Conservation (phyloP, 2,888 invertebrate species). For the Synanthedon tipuliformis region DNA sequence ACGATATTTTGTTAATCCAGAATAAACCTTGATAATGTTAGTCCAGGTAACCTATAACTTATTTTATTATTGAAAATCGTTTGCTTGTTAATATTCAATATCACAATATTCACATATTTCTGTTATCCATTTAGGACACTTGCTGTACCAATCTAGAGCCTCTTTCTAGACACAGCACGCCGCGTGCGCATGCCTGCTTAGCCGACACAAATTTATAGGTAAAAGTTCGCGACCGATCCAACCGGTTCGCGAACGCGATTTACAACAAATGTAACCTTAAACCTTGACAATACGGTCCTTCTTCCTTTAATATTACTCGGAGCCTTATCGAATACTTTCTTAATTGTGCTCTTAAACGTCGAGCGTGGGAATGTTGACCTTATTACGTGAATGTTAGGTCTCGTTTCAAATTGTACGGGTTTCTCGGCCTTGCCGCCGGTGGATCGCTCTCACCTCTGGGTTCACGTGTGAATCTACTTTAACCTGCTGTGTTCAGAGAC, state of each 20-base stretch:
- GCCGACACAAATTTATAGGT: slow-evolving; percentile 70
- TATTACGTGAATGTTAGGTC: slow-evolving; percentile 39
- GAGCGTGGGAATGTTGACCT: slow-evolving; percentile 51
- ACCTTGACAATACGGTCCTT: slow-evolving; percentile 28
- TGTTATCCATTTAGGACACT: no score
- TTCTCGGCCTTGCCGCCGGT: slow-evolving; percentile 65
- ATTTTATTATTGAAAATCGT: no score
- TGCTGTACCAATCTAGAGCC: neutral
- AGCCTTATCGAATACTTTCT: slow-evolving; percentile 65
- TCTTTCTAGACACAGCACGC: slow-evolving; percentile 42
- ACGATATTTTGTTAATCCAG: no score
- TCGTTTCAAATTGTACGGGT: slow-evolving; percentile 39
- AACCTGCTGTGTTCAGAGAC: slow-evolving; percentile 54
- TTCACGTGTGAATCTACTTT: slow-evolving; percentile 67
- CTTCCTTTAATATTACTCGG: slow-evolving; percentile 22
- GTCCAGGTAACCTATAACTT: no score
- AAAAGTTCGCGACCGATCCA: slow-evolving; percentile 67
- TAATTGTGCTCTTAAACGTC: slow-evolving; percentile 52
- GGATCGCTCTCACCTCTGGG: slow-evolving; percentile 64
- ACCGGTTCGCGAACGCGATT: slow-evolving; percentile 38
- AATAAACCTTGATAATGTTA: no score
- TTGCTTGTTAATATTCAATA: no score
- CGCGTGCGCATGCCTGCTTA: slow-evolving; percentile 35
- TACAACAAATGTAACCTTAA: slow-evolving; percentile 38
- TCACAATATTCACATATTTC: no score